Evolutionary conservation across 2,113 vertebrate species (phyloP), one percentile per base, ranked within the genome.

Genomic region (Leucopsar rothschildi): DNA sequence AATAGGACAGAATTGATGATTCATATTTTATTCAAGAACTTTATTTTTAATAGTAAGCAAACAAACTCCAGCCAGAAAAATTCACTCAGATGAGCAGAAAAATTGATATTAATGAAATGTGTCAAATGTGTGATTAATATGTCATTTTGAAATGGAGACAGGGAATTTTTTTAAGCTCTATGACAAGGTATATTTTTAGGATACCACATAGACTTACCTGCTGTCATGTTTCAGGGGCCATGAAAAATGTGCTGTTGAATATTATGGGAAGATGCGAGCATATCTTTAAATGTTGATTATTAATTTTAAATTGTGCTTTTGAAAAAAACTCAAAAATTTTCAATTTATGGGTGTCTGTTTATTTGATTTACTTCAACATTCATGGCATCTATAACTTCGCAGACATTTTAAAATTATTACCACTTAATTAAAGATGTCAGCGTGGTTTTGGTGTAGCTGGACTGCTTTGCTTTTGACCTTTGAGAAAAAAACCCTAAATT

Each of bases 201-300:
- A 95, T 35, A 60, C 29, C 39, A 31, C 6, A 5, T 52, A 56
- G 21, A 59, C 22, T 70, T 72, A 33, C 21, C 49, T 69, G 42
- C 25, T 79, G 56, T 76, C 53, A 40, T 61, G 60, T 88, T 94
- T 95, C 59, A 23, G 39, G 77, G 69, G 79, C 39, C 82, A 45
- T 55, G 70, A 81, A 72, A 97, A 95, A 88, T 93, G 82, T 28
- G 50, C 72, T 92, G 40, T 94, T 95, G 92, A 94, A 79, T 80
- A 66, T 66, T 68, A 91, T 92, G 55, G 37, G 52, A 85, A 92
- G 35, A 91, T 72, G 56, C 84, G 91, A 76, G 40, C 28, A 17
- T 4, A 71, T 80, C 64, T 96, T 95, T 85, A 87, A 94, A 76
- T 94, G 91, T 27, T 95, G 15, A 52, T 94, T 89, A 93, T 86